Base-by-base conservation (phyloP, 2,888 invertebrate genomes). In the Panzeria rudis region DNA sequence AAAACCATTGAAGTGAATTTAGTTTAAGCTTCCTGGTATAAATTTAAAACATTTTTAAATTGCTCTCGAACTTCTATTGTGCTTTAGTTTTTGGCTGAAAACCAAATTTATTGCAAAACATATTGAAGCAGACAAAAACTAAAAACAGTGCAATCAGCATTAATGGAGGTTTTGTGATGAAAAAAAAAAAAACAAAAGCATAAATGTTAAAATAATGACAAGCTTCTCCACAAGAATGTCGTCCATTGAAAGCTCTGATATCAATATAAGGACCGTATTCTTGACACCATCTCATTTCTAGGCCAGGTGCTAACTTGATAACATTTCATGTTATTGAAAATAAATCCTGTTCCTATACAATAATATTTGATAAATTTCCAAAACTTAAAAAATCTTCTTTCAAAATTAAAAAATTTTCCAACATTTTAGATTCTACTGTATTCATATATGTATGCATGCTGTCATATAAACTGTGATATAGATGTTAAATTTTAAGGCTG, bases 1-100 rank as follows among this genome's bases (percentile, higher is more conserved):
- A 52, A 82, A 77, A 72, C 41, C 59, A 64, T 66, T 59, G 47
- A 77, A 83, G 56, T 41, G 44, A 52, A 32, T 56, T 71, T 59
- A 66, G 29, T 38, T 77, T 59, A 23, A 32, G 17, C 13, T 15
- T 29, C 13, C 20, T 23, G 62, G 35, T 66, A 66, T 6, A 32
- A 5, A 32, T 76, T 64, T 11, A 38, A 56, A 59, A n/a, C 44
- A 35, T 44, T 68, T 38, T 20, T 13, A 59, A 35, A 5, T 41
- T 17, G 15, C 41, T 6, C n/a, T 44, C 32, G 15, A 20, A 72
- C 23, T 5, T 50, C 11, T 29, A 54, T 73, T 47, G 17, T 59
- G 11, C 15, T 13, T 13, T 32, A 59, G 5, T 29, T 25, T 44
- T 72, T 25, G 56, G 17, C 44, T 47, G 25, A 72, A 71, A 66